A percentile compares a stretch with the other conserved stretches of the same genome.
Evolutionary conservation across 2,888 invertebrate species (phyloP).

Genomic region (Pseudanteris insignis): DNA sequence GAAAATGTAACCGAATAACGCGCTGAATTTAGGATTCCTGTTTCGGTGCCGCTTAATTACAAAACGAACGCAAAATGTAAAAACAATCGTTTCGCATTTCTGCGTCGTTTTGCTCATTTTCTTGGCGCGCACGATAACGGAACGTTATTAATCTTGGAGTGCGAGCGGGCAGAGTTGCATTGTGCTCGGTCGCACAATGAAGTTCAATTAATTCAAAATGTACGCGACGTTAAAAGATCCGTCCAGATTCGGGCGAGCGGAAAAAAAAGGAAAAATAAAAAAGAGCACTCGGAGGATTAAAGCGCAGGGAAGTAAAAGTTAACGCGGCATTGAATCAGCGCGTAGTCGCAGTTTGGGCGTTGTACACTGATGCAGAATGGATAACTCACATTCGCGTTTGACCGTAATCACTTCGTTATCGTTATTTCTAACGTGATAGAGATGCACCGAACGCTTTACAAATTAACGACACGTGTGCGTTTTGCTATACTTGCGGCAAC

Average conservation of each 20-base stretch:
- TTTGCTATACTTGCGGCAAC: constrained; percentile 1
- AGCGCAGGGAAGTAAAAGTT: constrained; percentile 22
- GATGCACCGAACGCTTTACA: constrained; percentile 39
- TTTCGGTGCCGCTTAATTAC: constrained; percentile 35
- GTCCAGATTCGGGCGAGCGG: constrained; percentile 27
- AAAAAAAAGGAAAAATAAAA: constrained; percentile 2
- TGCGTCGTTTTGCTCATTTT: constrained; percentile 30
- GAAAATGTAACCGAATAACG: too few relatives aligned
- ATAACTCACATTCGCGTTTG: constrained; percentile 34
- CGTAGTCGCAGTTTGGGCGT: constrained; percentile 22
- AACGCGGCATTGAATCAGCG: constrained; percentile 26
- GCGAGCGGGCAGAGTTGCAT: constrained; percentile 54
- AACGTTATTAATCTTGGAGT: constrained; percentile 56
- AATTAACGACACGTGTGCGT: constrained; percentile 35
- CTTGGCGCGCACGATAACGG: constrained; percentile 31
- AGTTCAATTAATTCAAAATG: constrained; percentile 59
- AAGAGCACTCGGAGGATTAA: constrained; percentile 18
- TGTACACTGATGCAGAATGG: constrained; percentile 27
- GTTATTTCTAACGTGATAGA: constrained; percentile 34
- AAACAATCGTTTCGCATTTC: constrained; percentile 33
- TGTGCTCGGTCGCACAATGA: constrained; percentile 51
- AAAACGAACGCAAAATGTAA: constrained; percentile 33
- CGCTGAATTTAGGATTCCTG: neutral
- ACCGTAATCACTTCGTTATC: constrained; percentile 42
- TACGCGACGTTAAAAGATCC: constrained; percentile 44